Base-by-base conservation (phyloP, 2,797 vertebrate genomes). In the Chromis chromis region DNA sequence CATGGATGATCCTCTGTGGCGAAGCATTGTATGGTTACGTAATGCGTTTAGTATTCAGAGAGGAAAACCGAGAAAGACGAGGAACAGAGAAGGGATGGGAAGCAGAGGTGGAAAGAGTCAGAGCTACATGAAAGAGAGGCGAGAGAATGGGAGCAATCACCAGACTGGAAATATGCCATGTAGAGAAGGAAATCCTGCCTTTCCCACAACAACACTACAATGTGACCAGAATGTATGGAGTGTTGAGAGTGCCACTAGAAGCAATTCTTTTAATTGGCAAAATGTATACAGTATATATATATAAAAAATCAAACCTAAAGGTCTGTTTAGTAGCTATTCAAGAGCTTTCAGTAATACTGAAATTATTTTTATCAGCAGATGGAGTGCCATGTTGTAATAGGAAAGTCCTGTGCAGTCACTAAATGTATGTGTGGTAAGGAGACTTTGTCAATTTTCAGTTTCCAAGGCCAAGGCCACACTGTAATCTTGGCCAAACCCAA, bases 21-120 rank as follows among this genome's bases (percentile, higher is more conserved):
- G 62, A 81, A 78, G 69, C 65, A 19, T 60, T 49, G 69, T 63
- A 31, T 21, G 33, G 67, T 90, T 90, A 88, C 67, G 24, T 91
- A 90, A 89, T 50, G 62, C 28, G 50, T 86, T 89, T 82, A 76
- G 76, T 80, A 88, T 89, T 89, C 85, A 86, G 67, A 69, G 73
- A 82, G 70, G 39, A 74, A 71, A 82, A 52, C 52, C 65, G 48
- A 50, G 58, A 46, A 22, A 42, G 60, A 62, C 14, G 58, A 75
- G 16, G 56, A n/a, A 72, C 5, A 42, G 57, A 80, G 60, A 24
- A 31, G 70, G 71, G 67, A 78, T 12, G 63, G 58, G 55, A 69
- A n/a, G 56, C 64, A 67, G 58, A n/a, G 67, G 65, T 65, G 67
- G 70, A 61, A 71, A 54, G 59, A 76, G 60, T 68, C 57, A 66